Base-by-base conservation (phyloP, 2,888 invertebrate species). In the Terebella lapidaria region DNA sequence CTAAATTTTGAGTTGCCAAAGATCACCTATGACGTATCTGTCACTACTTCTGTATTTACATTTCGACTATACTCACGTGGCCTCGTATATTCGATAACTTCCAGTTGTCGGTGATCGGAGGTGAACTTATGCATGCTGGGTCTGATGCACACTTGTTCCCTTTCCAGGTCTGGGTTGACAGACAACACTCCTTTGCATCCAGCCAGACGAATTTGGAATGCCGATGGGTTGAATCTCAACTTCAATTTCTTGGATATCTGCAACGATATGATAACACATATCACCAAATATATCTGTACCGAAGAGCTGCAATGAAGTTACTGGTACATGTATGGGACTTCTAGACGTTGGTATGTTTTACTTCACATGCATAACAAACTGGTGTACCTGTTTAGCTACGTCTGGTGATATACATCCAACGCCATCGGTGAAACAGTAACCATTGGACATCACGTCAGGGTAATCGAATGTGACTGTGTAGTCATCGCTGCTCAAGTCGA, bases 131-230 rank as follows among this genome's bases (percentile, higher is more conserved):
- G 64, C 70, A 71, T 71, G 46, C 67, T 67, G 24, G 61, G 58
- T 45, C 71, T 58, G 10, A 35, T 35, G 42, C n/a, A n/a, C 18
- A 71, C 72, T 58, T 63, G 30, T 1, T 35, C 25, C 20, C 29
- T 47, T 27, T 45, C 27, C 1, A 65, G 58, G n/a, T 59, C 53
- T 5, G 71, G 71, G 56, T 73, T 72, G 27, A 73, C 65, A 0
- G 69, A 65, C 49, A 77, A 56, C 46, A 76, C 70, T 35, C 76
- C 76, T 56, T 76, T 76, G 68, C 70, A 74, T 0, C 76, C 76
- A 56, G 67, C 70, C 65, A 71, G 74, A 25, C 76, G 67, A 53
- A 76, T 71, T 70, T 64, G 65, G 25, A 56, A 46, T 22, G 56
- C 56, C 2, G 56, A 56, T 42, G 55, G 55, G 35, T 30, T 5